Base-by-base conservation (phyloP, 2,797 vertebrate species). In the Acrossocheilus fasciatus region DNA sequence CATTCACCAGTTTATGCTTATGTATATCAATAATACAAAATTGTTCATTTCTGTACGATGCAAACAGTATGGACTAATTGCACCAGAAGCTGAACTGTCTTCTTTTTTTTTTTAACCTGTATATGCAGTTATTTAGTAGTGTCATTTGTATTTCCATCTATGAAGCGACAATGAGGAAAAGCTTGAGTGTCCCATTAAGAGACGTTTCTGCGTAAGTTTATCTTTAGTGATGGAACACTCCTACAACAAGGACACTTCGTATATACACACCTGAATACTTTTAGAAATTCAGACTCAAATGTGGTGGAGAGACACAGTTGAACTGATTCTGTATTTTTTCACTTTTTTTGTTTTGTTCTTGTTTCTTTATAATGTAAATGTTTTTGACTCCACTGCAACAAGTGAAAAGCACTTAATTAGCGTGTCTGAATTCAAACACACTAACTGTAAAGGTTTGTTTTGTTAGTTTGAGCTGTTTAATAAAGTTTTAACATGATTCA, bases 101-200 rank as follows among this genome's bases (percentile, higher is more conserved):
- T 95, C 2, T 30, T 30, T 30, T 91, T 92, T 94, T 95, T 94
- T 95, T 91, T 93, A 94, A 97, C 94, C 96, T 96, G 96, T 94
- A 92, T 96, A 95, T 95, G 94, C 93, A 72, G 81, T 87, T 86
- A 41, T 93, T 88, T 96, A 94, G 95, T 95, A 92, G 93, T 2
- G 93, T 92, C 84, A 91, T 92, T 91, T 91, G 91, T 94, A 88
- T 90, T 93, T 89, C 89, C 80, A 85, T 84, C 86, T 82, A 87
- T 66, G 12, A 57, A n/a, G 11, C 20, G 59, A 85, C 73, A 50
- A 84, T 66, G 80, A 85, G 88, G 80, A 87, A 90, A 91, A 59
- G 47, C 57, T 47, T 59, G 76, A 14, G 59, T 82, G 82, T 70
- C 26, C 17, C 47, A 26, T 77, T 68, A 66, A 52, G 20, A 84